Percentiles rank a stretch among this genome's conserved stretches.
phyloP scores from a whole-genome alignment of 2,113 vertebrate genomes.

The Aspidoscelis tigris region DNA sequence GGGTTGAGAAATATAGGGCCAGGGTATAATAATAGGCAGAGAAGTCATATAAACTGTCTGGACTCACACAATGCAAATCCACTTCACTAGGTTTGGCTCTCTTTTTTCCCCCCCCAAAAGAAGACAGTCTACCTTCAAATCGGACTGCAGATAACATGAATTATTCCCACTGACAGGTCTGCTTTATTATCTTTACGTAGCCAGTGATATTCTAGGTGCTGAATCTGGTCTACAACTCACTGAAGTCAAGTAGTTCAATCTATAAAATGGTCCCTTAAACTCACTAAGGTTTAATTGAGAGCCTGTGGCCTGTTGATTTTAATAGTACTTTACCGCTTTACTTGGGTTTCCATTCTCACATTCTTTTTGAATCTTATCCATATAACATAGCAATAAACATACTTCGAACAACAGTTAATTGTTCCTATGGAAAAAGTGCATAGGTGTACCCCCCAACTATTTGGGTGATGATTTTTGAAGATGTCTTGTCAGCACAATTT shows the following conservation, averaged over 20 bases:
- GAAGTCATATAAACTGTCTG: not conserved
- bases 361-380: not conserved
- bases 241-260: not conserved
- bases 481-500: constrained; percentile 26
- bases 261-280: not conserved
- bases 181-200: not conserved
- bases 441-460: not conserved
- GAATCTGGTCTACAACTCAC: not conserved
- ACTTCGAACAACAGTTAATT: not conserved
- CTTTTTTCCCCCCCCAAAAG: not conserved
- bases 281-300: not conserved
- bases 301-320: not conserved
- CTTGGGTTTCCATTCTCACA: not conserved
- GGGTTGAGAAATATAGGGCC: too few relatives aligned
- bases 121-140: not conserved
- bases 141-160: not conserved
- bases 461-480: not conserved
- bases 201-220: not conserved
- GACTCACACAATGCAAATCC: not conserved
- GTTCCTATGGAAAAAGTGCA: not conserved
- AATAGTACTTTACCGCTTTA: not conserved
- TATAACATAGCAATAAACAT: too few relatives aligned
- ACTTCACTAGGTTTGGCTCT: not conserved
- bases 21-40: not conserved
- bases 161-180: too few relatives aligned